phyloP scores from a whole-genome alignment of 2,113 vertebrate species.

The Sceloporus tristichus region DNA sequence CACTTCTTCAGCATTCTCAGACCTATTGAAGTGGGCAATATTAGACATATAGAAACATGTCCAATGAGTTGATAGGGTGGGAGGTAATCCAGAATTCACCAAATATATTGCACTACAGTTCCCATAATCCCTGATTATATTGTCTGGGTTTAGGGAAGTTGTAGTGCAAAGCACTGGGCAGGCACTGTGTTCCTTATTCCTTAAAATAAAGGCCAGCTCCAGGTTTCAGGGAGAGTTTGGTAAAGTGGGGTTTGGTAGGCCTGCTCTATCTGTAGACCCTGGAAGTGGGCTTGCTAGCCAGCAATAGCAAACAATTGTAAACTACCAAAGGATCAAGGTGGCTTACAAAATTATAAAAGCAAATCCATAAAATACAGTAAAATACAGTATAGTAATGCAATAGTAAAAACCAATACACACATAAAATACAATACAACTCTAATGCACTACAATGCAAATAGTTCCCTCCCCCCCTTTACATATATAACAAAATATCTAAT shows the following conservation, averaged over 20 bases:
- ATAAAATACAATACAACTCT: too few species aligned
- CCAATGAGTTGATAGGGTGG: slow-evolving; percentile 19
- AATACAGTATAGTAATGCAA: too few species aligned
- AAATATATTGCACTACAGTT: not conserved
- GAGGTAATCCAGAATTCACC: not conserved
- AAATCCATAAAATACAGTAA: too few species aligned
- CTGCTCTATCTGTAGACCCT: not conserved
- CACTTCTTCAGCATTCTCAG: not conserved
- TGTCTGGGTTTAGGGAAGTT: not conserved
- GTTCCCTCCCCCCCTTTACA: too few species aligned
- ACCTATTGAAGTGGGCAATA: slow-evolving; percentile 39
- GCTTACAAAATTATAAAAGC: too few species aligned
- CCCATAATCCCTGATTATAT: not conserved
- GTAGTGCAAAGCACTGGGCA: not conserved
- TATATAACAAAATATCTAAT: too few species aligned
- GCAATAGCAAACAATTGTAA: not conserved
- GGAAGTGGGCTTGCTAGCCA: not conserved
- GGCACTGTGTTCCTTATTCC: not conserved
- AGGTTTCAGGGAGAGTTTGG: not conserved
- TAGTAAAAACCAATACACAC: too few species aligned
- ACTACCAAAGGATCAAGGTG: too few species aligned
- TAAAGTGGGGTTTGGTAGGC: not conserved
- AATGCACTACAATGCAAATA: too few species aligned
- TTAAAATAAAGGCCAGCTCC: not conserved
- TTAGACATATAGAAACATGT: slow-evolving; percentile 31